Evolutionary conservation across 2,113 vertebrate genomes (phyloP).

Genomic region (Halichoeres trimaculatus): DNA sequence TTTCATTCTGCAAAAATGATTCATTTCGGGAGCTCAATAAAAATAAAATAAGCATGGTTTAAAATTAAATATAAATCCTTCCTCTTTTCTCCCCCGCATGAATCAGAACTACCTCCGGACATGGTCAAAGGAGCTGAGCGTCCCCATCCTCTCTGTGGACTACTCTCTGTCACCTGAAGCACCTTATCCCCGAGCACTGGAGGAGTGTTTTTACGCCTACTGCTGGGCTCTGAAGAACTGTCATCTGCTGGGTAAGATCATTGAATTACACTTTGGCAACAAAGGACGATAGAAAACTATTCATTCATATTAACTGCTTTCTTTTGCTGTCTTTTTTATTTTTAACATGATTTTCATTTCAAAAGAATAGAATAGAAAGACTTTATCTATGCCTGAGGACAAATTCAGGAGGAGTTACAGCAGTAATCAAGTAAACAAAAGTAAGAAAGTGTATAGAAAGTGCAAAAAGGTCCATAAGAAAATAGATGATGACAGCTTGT

Average conservation of each 20-base stretch:
- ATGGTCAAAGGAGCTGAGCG: conserved; percentile 88
- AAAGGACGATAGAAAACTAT: not conserved
- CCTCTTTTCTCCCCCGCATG: not conserved
- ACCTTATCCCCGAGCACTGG: conserved; percentile 90
- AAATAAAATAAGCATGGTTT: not conserved
- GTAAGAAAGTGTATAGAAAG: no score
- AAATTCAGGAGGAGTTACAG: no score
- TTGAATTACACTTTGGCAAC: not conserved
- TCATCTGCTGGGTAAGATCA: conserved; percentile 84
- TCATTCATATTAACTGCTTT: no score
- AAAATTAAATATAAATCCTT: not conserved
- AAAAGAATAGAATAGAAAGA: no score
- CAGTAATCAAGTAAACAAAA: no score
- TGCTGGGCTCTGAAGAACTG: conserved; percentile 92
- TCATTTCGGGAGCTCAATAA: not conserved
- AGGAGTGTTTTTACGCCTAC: conserved; percentile 94
- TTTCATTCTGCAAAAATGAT: not conserved
- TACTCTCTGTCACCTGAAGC: conserved; percentile 92
- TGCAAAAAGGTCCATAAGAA: no score
- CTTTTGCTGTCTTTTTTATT: not conserved
- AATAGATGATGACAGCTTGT: no score
- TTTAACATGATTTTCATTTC: no score
- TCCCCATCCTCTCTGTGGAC: conserved; percentile 90
- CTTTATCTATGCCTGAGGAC: no score
- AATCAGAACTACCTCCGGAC: conserved; percentile 86